These are phyloP conservation scores for Drosophila pachea DNA, from an alignment of 1,140 invertebrate species.

Conservation along the genomic window DNA sequence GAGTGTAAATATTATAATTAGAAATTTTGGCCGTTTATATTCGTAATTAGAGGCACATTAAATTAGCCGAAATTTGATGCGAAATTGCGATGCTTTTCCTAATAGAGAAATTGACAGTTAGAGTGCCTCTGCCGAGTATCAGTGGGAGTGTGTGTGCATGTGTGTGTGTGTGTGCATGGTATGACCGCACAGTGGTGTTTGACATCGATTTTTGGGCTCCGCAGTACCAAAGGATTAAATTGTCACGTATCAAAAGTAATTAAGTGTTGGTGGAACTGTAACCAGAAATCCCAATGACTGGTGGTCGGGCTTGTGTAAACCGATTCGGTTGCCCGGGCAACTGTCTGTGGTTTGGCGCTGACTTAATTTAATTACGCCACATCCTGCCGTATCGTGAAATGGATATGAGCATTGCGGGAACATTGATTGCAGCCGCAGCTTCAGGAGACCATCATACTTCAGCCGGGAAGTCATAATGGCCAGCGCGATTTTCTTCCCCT, in stretches of 20 bases:
- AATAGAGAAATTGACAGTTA: slow-evolving; percentile 7
- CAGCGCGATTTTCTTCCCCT: not conserved
- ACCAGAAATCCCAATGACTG: slow-evolving; percentile 21
- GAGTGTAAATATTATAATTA: not conserved
- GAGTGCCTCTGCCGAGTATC: not conserved
- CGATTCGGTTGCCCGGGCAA: slow-evolving; percentile 36
- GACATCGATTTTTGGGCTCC: slow-evolving; percentile 41
- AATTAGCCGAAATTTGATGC: slow-evolving; percentile 1
- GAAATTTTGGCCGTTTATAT: not conserved
- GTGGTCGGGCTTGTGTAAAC: slow-evolving; percentile 20
- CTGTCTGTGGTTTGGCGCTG: slow-evolving; percentile 30
- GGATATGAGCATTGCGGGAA: slow-evolving; percentile 13
- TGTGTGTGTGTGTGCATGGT: slow-evolving; percentile 1
- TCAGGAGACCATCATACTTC: slow-evolving; percentile 10
- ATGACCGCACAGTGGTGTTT: slow-evolving; percentile 14
- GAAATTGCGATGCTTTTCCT: not conserved
- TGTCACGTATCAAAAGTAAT: slow-evolving; percentile 62
- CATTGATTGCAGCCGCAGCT: slow-evolving; percentile 35
- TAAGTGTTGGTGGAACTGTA: slow-evolving; percentile 41
- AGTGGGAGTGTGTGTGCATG: slow-evolving; percentile 21
- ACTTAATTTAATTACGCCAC: slow-evolving; percentile 55
- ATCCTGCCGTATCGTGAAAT: slow-evolving; percentile 26
- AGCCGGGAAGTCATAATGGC: slow-evolving; percentile 22
- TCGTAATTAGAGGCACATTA: not conserved
- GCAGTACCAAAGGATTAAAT: slow-evolving; percentile 46